Evolutionary conservation across 2,113 vertebrate species (phyloP).

Genomic region (Misgurnus anguillicaudatus): DNA sequence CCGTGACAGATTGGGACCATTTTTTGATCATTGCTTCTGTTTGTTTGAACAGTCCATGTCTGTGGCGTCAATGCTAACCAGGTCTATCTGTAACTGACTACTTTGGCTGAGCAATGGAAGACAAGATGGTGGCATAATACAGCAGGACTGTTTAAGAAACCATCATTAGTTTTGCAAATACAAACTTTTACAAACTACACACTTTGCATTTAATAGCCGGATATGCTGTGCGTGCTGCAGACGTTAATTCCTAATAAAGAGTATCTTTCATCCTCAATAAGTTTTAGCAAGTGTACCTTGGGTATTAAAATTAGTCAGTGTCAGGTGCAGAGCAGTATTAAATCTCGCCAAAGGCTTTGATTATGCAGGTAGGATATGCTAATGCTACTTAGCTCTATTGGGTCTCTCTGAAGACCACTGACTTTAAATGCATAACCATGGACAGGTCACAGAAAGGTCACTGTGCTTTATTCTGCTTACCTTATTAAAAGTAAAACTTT

Average conservation of each 20-base stretch:
- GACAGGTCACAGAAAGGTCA: conserved; percentile 22
- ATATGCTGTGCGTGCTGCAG: conserved; percentile 16
- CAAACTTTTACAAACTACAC: conserved; percentile 1
- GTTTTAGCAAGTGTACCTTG: background rate
- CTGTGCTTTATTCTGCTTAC: background rate
- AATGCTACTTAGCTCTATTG: conserved; percentile 16
- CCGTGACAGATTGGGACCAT: too few species aligned
- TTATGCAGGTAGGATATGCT: conserved; percentile 23
- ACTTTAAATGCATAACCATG: conserved; percentile 6
- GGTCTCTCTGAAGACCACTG: conserved; percentile 4
- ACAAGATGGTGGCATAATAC: background rate
- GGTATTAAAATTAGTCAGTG: background rate
- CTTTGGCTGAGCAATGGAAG: background rate
- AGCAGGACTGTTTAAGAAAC: background rate
- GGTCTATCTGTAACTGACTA: background rate
- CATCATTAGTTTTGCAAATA: background rate
- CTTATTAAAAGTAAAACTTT: conserved; percentile 25
- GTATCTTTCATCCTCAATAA: background rate
- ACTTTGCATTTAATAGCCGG: background rate
- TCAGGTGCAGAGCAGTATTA: background rate
- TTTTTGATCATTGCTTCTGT: too few species aligned
- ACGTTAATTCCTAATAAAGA: conserved; percentile 20
- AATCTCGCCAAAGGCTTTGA: conserved; percentile 4
- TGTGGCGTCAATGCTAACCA: too few species aligned
- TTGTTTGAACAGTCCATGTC: too few species aligned